Conservation (phyloP, 2,888 invertebrate species). For the Lasioglossum villosulum region DNA sequence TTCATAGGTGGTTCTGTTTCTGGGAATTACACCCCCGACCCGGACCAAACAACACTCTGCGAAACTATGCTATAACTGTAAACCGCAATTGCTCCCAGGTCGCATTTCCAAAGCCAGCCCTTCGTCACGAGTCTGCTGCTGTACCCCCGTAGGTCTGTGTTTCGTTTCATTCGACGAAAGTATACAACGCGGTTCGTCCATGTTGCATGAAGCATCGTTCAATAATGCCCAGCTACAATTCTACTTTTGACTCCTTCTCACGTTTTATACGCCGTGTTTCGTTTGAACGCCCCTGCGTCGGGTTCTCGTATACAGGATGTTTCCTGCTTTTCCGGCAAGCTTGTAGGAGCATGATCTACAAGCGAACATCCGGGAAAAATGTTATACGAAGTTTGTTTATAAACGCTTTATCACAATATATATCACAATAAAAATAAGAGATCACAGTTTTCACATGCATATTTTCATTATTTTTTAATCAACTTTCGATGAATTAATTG, state of each 20-base stretch:
- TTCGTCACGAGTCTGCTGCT: slow-evolving; percentile 21
- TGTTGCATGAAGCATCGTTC: background rate
- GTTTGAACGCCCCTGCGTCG: background rate
- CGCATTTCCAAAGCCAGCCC: slow-evolving; percentile 42
- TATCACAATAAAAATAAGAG: no score
- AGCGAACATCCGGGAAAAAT: no score
- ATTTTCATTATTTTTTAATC: no score
- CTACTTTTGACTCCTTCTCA: background rate
- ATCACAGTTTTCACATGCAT: no score
- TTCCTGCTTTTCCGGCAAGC: no score
- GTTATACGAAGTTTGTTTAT: no score
- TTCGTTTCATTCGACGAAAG: slow-evolving; percentile 9
- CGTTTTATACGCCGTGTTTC: background rate
- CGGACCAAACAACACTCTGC: slow-evolving; percentile 31
- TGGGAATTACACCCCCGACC: slow-evolving; percentile 29
- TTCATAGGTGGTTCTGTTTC: slow-evolving; percentile 30
- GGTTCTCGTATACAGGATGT: no score
- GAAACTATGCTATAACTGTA: slow-evolving; percentile 49
- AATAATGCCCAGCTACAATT: background rate
- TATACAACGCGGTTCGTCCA: background rate
- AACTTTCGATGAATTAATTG: no score
- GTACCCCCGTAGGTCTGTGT: slow-evolving; percentile 12
- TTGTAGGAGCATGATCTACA: no score
- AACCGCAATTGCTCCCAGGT: slow-evolving; percentile 48
- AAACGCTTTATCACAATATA: no score